Base-by-base conservation (phyloP, 2,888 invertebrate genomes). In the Yponomeuta evonymella region DNA sequence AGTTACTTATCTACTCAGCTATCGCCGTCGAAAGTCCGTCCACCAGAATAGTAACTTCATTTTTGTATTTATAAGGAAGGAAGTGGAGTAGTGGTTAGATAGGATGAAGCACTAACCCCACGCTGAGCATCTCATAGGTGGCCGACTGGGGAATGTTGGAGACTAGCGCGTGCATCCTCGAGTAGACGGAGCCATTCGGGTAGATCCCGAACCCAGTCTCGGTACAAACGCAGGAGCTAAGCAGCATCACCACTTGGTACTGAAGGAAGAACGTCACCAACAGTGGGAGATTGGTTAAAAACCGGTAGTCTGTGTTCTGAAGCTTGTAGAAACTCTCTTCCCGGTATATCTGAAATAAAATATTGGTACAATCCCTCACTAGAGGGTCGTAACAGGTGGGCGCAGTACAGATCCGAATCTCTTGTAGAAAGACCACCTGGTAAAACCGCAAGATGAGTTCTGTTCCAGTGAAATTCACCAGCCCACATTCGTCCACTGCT, bases 161-260 rank as follows among this genome's bases (percentile, higher is more conserved):
- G 75, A 93, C 83, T 0, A 97, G 93, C 63, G 94, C 86, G 29
- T 94, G 93, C 67, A 87, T 91, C 0, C 86, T 86, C 51, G 51
- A 58, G 51, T 29, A 30, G 23, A 23, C 67, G 43, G 43, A 43
- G 43, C 8, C 43, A 6, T 43, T 43, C 0, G 98, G 98, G 84
- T 98, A 98, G n/a, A 96, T 95, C 4, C 98, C 98, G 58, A 98
- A 92, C 0, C 96, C 97, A 0, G 96, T 94, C 86, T 96, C 95
- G 66, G 96, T 95, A 79, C 96, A 97, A 48, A 96, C 95, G 77
- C 95, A 95, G 79, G 97, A 97, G 1, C 97, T 95, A 74, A 98
- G 84, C 72, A 95, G 89, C 93, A 97, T 95, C 1, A 96, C 95
- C 67, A 95, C 93, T 82, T 96, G 97, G 74, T 96, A 94, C 71